Evolutionary conservation across 2,797 vertebrate species (phyloP).

Genomic region (Muscicapa striata): DNA sequence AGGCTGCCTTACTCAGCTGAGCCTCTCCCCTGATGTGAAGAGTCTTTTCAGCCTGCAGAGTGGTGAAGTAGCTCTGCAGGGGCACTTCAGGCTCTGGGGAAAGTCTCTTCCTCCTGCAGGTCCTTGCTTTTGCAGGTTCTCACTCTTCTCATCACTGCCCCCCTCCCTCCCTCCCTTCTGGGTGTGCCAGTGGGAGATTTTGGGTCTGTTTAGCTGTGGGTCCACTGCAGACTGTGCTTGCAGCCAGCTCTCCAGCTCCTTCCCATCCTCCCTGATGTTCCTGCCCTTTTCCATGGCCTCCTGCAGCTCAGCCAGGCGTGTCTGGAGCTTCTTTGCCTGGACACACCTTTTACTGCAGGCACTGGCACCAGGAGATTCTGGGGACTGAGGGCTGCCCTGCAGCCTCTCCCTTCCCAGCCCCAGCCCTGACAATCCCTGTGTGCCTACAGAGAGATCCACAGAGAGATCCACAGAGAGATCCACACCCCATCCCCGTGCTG

Average conservation of each 20-base stretch:
- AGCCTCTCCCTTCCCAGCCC: background rate
- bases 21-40: background rate
- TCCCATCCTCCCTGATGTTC: background rate
- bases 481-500: fast-evolving
- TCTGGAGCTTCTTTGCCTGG: background rate
- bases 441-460: no score
- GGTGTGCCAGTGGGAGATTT: background rate
- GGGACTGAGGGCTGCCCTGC: no score
- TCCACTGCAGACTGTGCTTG: fast-evolving
- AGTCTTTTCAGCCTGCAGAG: background rate
- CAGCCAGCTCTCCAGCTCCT: background rate
- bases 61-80: background rate
- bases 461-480: no score
- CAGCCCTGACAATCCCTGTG: background rate
- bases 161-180: background rate
- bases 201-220: background rate
- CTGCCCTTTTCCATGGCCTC: background rate
- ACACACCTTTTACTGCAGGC: fast-evolving
- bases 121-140: background rate
- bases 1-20: background rate
- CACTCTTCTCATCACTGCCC: background rate
- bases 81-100: background rate
- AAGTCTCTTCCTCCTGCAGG: background rate
- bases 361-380: background rate
- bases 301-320: background rate